phyloP scores from a whole-genome alignment of 1,140 invertebrate species.

The Dendroctonus ponderosae region DNA sequence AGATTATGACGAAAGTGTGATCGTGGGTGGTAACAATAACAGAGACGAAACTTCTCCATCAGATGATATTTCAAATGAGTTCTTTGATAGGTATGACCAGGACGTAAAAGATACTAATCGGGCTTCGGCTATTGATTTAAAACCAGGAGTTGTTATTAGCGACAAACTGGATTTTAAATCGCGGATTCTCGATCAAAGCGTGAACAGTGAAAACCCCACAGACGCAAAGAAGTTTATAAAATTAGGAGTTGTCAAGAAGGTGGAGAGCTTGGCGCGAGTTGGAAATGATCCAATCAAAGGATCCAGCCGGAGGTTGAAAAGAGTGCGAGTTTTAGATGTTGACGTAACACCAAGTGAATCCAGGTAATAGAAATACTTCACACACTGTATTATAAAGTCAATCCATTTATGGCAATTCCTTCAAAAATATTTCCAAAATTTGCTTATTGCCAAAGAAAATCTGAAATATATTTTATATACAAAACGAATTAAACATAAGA shows the following conservation, averaged over 20 bases:
- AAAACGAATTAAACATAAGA: no score
- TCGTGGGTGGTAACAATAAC: not conserved
- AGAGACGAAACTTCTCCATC: not conserved
- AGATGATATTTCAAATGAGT: slow-evolving; percentile 32
- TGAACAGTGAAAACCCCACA: no score
- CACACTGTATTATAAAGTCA: not conserved
- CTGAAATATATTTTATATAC: no score
- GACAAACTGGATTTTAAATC: slow-evolving; percentile 59
- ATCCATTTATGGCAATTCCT: not conserved
- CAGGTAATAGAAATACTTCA: slow-evolving; percentile 46
- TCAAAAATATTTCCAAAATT: no score
- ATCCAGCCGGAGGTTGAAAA: slow-evolving; percentile 20
- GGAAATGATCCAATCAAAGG: slow-evolving; percentile 43
- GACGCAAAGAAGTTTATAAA: slow-evolving; percentile 41
- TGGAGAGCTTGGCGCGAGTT: slow-evolving; percentile 43
- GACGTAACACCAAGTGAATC: slow-evolving; percentile 58
- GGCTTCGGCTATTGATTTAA: no score
- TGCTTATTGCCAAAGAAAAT: no score
- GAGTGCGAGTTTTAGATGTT: slow-evolving; percentile 52
- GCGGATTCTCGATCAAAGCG: slow-evolving; percentile 37
- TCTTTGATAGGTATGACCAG: slow-evolving; percentile 28
- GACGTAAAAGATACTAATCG: not conserved
- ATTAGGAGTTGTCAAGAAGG: slow-evolving; percentile 41
- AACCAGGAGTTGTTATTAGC: slow-evolving; percentile 34
- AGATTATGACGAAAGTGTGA: no score